A percentile compares a stretch with the other conserved stretches of the same genome.
These are phyloP conservation scores for Oithona nana DNA, from an alignment of 2,888 invertebrate species.

Conservation along the genomic window DNA sequence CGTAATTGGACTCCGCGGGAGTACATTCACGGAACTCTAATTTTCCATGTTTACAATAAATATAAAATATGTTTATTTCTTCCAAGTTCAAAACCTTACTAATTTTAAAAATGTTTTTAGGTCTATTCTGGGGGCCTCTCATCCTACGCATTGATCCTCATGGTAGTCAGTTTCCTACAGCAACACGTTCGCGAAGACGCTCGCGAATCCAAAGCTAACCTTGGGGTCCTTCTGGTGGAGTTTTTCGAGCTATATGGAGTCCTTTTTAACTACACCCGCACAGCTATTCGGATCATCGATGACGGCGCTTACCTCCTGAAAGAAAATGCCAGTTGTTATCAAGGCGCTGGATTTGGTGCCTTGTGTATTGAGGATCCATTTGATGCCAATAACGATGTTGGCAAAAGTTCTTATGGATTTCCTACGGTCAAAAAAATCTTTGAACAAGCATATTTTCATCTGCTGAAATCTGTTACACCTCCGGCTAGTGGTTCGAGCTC, in stretches of 20 bases:
- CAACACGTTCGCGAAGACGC: constrained; percentile 64
- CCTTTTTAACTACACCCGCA: constrained; percentile 86
- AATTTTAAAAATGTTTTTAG: background rate
- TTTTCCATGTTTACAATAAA: too few species aligned
- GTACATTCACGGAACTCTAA: too few species aligned
- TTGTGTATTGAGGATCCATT: constrained; percentile 84
- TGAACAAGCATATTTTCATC: constrained; percentile 61
- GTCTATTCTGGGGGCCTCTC: constrained; percentile 99
- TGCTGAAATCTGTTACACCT: constrained; percentile 41
- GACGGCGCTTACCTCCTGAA: constrained; percentile 86
- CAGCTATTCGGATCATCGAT: constrained; percentile 77
- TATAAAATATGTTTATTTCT: too few species aligned
- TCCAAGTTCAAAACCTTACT: too few species aligned
- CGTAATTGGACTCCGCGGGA: too few species aligned
- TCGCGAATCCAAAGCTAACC: constrained; percentile 40
- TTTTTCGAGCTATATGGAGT: constrained; percentile 93
- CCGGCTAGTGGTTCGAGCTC: too few species aligned
- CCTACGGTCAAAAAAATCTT: constrained; percentile 80
- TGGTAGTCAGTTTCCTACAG: constrained; percentile 93
- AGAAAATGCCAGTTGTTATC: background rate
- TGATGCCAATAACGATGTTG: constrained; percentile 88
- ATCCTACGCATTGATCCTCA: constrained; percentile 91
- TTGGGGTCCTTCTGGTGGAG: constrained; percentile 83
- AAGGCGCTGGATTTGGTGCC: background rate
- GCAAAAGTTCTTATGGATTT: constrained; percentile 86